Evolutionary conservation across 1,140 invertebrate species (phyloP).

Genomic region (Drosophila auraria): DNA sequence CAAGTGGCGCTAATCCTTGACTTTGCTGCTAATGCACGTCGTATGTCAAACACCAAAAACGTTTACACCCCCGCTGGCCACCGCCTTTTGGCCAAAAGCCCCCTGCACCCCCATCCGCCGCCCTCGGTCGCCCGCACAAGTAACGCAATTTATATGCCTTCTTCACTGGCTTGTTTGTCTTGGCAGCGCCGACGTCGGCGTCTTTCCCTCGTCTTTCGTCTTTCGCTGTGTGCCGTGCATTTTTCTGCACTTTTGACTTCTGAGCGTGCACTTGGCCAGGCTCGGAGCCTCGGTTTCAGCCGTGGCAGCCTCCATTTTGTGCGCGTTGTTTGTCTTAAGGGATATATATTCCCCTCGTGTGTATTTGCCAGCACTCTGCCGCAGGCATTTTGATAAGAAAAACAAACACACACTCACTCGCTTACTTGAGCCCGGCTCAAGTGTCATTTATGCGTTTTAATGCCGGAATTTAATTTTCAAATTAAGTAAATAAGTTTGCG

Average conservation of each 20-base stretch:
- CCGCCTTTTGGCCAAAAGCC: neutral
- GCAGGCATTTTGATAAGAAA: slow-evolving; percentile 83
- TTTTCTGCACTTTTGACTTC: slow-evolving; percentile 83
- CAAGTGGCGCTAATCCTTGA: slow-evolving; percentile 83
- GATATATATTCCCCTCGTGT: slow-evolving; percentile 65
- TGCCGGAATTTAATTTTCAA: slow-evolving; percentile 82
- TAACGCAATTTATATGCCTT: slow-evolving; percentile 81
- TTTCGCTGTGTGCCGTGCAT: slow-evolving; percentile 76
- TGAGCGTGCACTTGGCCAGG: slow-evolving; percentile 80
- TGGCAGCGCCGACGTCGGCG: slow-evolving; percentile 46
- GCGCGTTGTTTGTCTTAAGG: slow-evolving; percentile 81
- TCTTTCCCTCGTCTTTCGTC: slow-evolving; percentile 41
- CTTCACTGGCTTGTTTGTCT: slow-evolving; percentile 73
- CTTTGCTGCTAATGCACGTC: slow-evolving; percentile 83
- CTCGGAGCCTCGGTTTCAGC: slow-evolving; percentile 21
- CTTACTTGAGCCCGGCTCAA: slow-evolving; percentile 55
- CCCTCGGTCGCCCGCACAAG: slow-evolving; percentile 45
- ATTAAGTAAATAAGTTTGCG: slow-evolving; percentile 78
- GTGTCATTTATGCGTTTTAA: slow-evolving; percentile 84
- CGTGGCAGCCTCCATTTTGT: slow-evolving; percentile 49
- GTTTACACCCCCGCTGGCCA: slow-evolving; percentile 60
- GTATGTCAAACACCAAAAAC: slow-evolving; percentile 83
- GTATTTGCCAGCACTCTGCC: slow-evolving; percentile 76
- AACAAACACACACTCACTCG: slow-evolving; percentile 62
- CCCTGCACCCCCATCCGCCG: neutral